These are phyloP conservation scores for Coregonus clupeaformis DNA, from an alignment of 2,113 vertebrate species.

Conservation along the genomic window DNA sequence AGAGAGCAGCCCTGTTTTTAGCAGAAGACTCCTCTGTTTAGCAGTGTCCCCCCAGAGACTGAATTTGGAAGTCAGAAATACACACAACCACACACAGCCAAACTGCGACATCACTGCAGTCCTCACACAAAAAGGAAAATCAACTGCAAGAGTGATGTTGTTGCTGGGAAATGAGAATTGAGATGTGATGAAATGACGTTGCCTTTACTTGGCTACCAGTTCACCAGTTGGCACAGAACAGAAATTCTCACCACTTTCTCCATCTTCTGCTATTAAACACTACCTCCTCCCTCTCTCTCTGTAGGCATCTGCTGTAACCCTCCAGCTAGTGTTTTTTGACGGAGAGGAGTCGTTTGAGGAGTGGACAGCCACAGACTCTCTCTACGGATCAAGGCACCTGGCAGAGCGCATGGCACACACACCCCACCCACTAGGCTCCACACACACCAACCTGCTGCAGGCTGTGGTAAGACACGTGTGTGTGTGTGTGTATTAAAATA, in stretches of 20 bases:
- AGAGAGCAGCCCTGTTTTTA: constrained; percentile 5
- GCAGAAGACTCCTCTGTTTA: constrained; percentile 29
- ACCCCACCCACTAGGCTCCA: constrained; percentile 59
- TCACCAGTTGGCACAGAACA: too few relatives aligned
- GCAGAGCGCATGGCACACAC: constrained; percentile 77
- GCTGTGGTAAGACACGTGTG: constrained; percentile 76
- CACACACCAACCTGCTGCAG: constrained; percentile 70
- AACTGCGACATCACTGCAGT: constrained; percentile 41
- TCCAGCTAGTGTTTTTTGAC: constrained; percentile 88
- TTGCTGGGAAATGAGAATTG: too few relatives aligned
- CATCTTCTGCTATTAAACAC: not conserved
- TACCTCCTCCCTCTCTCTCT: not conserved
- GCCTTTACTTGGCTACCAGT: too few relatives aligned
- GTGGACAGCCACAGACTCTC: constrained; percentile 84
- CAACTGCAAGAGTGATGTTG: not conserved
- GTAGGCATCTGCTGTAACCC: constrained; percentile 71
- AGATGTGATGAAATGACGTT: too few relatives aligned
- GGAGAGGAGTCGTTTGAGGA: constrained; percentile 86
- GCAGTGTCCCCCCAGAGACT: constrained; percentile 35
- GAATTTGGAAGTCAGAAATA: not conserved
- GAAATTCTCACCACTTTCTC: not conserved
- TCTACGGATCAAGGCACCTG: constrained; percentile 88
- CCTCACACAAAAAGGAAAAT: not conserved
- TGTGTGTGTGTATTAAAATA: not conserved
- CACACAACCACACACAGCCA: not conserved